Conservation (phyloP, 2,113 vertebrate species). For the Tachysurus fulvidraco region DNA sequence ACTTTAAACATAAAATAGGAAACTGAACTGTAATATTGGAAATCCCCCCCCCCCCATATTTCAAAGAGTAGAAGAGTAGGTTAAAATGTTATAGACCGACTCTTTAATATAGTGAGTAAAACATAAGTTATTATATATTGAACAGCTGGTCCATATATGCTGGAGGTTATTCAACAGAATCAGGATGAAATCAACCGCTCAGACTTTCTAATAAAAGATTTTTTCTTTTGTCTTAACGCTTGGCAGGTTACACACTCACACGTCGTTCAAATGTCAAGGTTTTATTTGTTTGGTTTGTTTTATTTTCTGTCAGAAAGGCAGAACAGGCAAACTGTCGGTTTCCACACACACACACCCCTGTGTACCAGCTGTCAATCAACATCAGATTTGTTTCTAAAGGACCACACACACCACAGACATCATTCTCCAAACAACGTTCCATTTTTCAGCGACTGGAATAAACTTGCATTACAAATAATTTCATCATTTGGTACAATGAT, state of each 20-base stretch:
- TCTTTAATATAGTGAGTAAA: background rate
- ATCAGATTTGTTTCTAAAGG: background rate
- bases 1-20: background rate
- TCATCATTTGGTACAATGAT: background rate
- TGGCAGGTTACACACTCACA: background rate
- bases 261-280: background rate
- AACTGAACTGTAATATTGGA: background rate
- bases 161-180: background rate
- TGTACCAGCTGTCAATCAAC: background rate
- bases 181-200: background rate
- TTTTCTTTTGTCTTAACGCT: background rate
- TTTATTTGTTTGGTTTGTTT: conserved; percentile 7
- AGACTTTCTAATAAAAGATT: background rate
- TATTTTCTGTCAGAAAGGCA: background rate
- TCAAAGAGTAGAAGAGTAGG: too few species aligned
- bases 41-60: too few species aligned
- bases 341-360: background rate
- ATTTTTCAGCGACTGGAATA: background rate
- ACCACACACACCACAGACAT: background rate
- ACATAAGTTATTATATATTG: too few species aligned
- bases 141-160: background rate
- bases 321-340: background rate
- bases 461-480: background rate
- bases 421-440: background rate
- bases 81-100: background rate